These are phyloP conservation scores for Urocolius indicus DNA, from an alignment of 2,113 vertebrate species.

Conservation along the genomic window DNA sequence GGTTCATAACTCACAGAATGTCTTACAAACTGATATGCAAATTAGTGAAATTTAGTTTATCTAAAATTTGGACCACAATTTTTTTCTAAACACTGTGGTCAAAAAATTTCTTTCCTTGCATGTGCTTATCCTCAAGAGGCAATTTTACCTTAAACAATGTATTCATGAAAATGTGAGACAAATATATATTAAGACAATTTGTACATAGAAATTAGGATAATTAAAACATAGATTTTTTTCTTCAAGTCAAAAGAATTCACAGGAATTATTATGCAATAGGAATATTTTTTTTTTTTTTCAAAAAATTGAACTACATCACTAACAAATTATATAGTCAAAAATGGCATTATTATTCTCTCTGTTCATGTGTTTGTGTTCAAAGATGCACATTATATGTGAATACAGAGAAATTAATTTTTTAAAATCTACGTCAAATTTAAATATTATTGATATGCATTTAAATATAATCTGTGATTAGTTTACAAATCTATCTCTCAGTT, in stretches of 20 bases:
- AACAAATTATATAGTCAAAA: not conserved
- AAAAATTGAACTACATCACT: not conserved
- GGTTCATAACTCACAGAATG: not conserved
- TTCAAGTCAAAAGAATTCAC: not conserved
- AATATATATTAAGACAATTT: not conserved
- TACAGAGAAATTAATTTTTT: not conserved
- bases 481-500: accelerated
- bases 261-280: not conserved
- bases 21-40: not conserved
- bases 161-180: not conserved
- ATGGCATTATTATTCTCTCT: not conserved
- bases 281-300: accelerated
- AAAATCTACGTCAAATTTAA: not conserved
- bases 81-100: not conserved
- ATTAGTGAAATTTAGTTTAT: not conserved
- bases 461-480: not conserved
- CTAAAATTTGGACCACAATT: not conserved
- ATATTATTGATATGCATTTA: not conserved
- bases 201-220: not conserved
- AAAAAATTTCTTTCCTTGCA: not conserved
- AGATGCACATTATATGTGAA: not conserved
- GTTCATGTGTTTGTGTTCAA: not conserved
- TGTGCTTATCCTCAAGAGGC: not conserved
- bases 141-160: not conserved
- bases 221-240: not conserved